Evolutionary conservation across 2,797 vertebrate genomes (phyloP).

Genomic region (Orientallactaga sibirica): DNA sequence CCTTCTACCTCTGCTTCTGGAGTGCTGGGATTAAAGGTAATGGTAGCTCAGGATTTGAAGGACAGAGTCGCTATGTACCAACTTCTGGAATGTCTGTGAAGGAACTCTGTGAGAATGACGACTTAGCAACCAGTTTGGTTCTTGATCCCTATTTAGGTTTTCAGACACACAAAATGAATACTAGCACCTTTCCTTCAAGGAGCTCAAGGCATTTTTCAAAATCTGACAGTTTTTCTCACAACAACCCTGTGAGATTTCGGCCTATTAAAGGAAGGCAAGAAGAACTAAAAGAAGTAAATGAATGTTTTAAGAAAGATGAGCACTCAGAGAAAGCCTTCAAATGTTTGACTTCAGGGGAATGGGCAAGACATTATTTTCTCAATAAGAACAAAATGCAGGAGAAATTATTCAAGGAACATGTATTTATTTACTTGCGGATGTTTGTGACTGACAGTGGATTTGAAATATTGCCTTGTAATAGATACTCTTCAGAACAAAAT

Average conservation of each 20-base stretch:
- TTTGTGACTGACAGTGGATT: slow-evolving; percentile 99
- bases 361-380: slow-evolving; percentile 95
- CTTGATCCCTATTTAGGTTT: slow-evolving; percentile 98
- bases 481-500: slow-evolving; percentile 99
- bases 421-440: slow-evolving; percentile 99
- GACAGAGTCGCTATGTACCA: slow-evolving; percentile 95
- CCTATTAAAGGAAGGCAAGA: slow-evolving; percentile 97
- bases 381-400: slow-evolving; percentile 98
- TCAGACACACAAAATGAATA: slow-evolving; percentile 99
- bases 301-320: slow-evolving; percentile 97
- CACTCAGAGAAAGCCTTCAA: slow-evolving; percentile 97
- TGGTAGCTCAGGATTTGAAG: slow-evolving; percentile 92
- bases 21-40: slow-evolving; percentile 87
- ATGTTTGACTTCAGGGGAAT: slow-evolving; percentile 95
- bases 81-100: slow-evolving; percentile 98
- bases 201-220: slow-evolving; percentile 84
- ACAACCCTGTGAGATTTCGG: slow-evolving; percentile 91
- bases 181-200: slow-evolving; percentile 85
- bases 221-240: slow-evolving; percentile 80
- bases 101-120: slow-evolving; percentile 97
- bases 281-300: slow-evolving; percentile 97
- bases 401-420: slow-evolving; percentile 98
- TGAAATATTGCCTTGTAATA: slow-evolving; percentile 98
- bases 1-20: too few species aligned
- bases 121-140: slow-evolving; percentile 97